Base-by-base conservation (phyloP, 1,140 invertebrate species). In the Anoplophora glabripennis region DNA sequence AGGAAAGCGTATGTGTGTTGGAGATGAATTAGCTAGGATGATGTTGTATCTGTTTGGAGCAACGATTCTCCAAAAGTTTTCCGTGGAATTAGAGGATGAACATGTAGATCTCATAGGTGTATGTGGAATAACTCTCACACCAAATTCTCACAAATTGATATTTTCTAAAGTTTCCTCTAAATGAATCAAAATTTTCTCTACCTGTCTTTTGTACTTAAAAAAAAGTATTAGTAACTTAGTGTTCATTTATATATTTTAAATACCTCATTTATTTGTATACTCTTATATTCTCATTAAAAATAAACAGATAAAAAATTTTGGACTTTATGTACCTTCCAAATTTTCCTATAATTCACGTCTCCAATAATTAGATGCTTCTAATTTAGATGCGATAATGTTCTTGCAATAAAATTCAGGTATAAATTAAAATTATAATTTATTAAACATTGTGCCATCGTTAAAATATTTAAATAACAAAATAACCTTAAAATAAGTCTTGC, bases 1-100 rank as follows among this genome's bases (percentile, higher is more conserved):
- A 93, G 90, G 92, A 38, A 91, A 92, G 72, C 80, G 91, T 34
- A 86, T 89, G 78, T 96, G 93, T 74, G 81, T 92, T 0, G 93
- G 93, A 4, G 92, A 95, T 61, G 89, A 92, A 67, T 72, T 95
- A 36, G 90, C 90, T 1, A 81, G 80, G 57, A 90, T 91, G 84
- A 75, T 91, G 48, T 64, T 90, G 46, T 84, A 87, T 60, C 70
- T 92, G 4, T 86, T 85, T 74, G 75, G 81, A 44, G 77, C 83
- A 0, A 77, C 81, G 14, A 79, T 93, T 10, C 60, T 95, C 0
- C 80, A 86, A 5, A 77, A 78, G 8, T 90, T 87, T 68, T 71
- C 74, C 34, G 88, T 35, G 18, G 15, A 28, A 38, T 46, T 66
- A 38, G 42, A 60, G 41, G 35, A 64, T 45, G 74, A 72, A 1